Evolutionary conservation across 2,797 vertebrate species (phyloP), one percentile per base, ranked within the genome.

Genomic region (Calcarius lapponicus): DNA sequence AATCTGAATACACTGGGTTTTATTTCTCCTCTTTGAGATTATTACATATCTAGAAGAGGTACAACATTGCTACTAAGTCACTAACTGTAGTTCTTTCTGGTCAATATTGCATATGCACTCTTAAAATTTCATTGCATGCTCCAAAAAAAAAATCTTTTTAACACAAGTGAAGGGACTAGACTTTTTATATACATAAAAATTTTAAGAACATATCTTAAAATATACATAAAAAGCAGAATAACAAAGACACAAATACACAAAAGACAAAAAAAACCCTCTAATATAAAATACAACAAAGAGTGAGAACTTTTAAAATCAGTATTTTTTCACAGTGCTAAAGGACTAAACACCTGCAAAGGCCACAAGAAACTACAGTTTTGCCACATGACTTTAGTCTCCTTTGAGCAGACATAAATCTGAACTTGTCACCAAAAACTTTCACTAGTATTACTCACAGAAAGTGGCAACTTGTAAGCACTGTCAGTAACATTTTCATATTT

Each of bases 31-130:
- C 65, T 69, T 50, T 29, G 50, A 79, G 31, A 45, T 62, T 51
- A 56, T 48, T 42, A 60, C 13, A 13, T 3, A 56, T 19, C 12
- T 22, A 82, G 53, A 87, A 82, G 13, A 72, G 19, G 9, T 80
- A 47, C 10, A 76, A 62, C 0, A 0, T 11, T 42, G 26, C 32
- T 57, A 60, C 50, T 58, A 42, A 79, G 24, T 34, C 20, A 38
- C 7, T 56, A 64, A 34, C 2, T 53, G 18, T 20, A 69, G 34
- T 22, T 62, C 13, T 32, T 40, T 80, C 32, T 51, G 18, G 34
- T 76, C 31, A 19, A 61, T 78, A 70, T 13, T 42, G 10, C 54
- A 28, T 13, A 43, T 16, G 13, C 10, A 67, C 45, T 53, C 36
- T 57, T 67, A 53, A 71, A 43, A 91, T 65, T 32, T 38, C 29